Conservation (phyloP, 2,888 invertebrate genomes). For the Himalopsyche japonica region DNA sequence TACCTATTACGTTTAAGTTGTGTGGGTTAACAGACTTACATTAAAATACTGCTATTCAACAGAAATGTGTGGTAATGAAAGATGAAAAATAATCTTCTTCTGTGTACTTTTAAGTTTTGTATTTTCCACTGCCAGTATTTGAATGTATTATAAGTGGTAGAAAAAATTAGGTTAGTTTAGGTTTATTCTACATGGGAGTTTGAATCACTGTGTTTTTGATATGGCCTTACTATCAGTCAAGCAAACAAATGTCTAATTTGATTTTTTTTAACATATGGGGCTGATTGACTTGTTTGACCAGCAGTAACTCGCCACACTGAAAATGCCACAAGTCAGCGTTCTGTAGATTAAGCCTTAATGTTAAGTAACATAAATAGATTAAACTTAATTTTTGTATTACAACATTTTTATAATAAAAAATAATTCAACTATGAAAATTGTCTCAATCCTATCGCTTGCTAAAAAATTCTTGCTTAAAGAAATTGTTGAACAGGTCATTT, state of each 20-base stretch:
- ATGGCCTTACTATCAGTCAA: no score
- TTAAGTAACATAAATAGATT: conserved; percentile 48
- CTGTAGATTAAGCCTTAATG: not conserved
- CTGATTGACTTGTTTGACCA: no score
- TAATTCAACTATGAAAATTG: not conserved
- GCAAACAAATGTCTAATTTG: no score
- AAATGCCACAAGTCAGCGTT: no score
- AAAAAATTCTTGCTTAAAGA: no score
- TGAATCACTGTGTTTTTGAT: no score
- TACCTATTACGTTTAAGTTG: not conserved
- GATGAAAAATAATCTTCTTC: conserved; percentile 39
- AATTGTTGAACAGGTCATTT: no score
- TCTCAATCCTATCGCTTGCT: not conserved
- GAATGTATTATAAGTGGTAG: conserved; percentile 49
- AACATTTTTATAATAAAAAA: conserved; percentile 58
- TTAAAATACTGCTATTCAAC: not conserved
- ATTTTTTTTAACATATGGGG: no score
- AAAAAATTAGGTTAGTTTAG: conserved; percentile 42
- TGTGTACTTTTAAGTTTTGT: conserved; percentile 48
- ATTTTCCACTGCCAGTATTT: conserved; percentile 64
- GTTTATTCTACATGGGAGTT: conserved; percentile 11
- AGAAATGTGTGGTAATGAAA: conserved; percentile 23
- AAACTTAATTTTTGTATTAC: conserved; percentile 57
- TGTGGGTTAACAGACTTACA: conserved; percentile 3
- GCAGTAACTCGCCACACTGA: no score